Evolutionary conservation across 2,797 vertebrate species (phyloP).

Genomic region (Syngnathus acus): DNA sequence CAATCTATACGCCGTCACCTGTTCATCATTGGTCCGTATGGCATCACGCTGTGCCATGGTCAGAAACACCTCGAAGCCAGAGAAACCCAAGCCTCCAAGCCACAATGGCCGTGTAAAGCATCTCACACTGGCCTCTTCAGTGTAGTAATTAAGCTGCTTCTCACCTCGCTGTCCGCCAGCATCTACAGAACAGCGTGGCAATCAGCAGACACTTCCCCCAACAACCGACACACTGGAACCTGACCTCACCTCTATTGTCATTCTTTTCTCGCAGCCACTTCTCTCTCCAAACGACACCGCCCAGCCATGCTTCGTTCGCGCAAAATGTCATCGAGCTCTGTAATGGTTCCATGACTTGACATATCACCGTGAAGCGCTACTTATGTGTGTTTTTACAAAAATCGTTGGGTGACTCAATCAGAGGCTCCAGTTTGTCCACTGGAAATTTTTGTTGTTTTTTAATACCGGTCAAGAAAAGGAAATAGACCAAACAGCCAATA

Average conservation of each 20-base stretch:
- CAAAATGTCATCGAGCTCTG: constrained; percentile 39
- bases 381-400: constrained; percentile 45
- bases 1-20: neutral
- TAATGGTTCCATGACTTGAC: constrained; percentile 45
- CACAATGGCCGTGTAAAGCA: constrained; percentile 66
- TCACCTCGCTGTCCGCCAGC: constrained; percentile 65
- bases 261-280: constrained; percentile 52
- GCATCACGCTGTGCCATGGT: constrained; percentile 45
- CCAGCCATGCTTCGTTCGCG: constrained; percentile 32
- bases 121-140: constrained; percentile 59
- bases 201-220: constrained; percentile 67
- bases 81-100: constrained; percentile 57
- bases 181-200: constrained; percentile 57
- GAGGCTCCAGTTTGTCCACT: constrained; percentile 45
- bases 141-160: constrained; percentile 71
- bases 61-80: constrained; percentile 35
- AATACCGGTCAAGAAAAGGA: constrained; percentile 64
- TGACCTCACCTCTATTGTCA: constrained; percentile 49
- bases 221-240: constrained; percentile 57
- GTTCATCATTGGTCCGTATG: constrained; percentile 28
- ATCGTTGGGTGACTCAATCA: constrained; percentile 40
- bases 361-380: constrained; percentile 46
- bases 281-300: constrained; percentile 42
- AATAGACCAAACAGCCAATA: constrained; percentile 61
- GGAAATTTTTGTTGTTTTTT: constrained; percentile 59